Base-by-base conservation (phyloP, 2,888 invertebrate species). In the Drosophila anomelani region DNA sequence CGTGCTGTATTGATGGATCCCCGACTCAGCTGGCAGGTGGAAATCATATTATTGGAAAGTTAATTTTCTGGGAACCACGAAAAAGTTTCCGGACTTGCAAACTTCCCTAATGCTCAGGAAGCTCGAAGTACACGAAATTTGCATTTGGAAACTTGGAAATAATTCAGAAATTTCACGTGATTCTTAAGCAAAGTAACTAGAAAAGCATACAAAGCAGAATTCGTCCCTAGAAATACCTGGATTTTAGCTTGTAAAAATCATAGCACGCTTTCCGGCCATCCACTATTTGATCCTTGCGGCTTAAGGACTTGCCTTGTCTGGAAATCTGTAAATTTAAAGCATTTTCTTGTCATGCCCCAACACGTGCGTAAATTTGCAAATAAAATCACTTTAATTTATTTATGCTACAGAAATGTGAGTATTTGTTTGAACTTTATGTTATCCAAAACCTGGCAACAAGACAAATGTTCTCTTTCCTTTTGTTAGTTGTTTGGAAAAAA, bases 1-100 rank as follows among this genome's bases (percentile, higher is more conserved):
- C 23, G 39, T 44, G 58, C 13, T 7, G 10, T 32, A 54, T 58
- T 78, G 46, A 62, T 68, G 63, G 67, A 62, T 66, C 15, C 60
- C 15, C 32, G 59, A 23, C 49, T 34, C 17, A 23, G 41, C 29
- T 32, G 49, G n/a, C 44, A 67, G 47, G 49, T 76, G 58, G 10
- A 26, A 64, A 76, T 46, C 53, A 9, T 39, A 58, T 46, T 55
- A 36, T 36, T 38, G 59, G 23, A 55, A 64, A 57, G 49, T 54
- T 69, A 41, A 49, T 49, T 26, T 43, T n/a, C 34, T 41, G 23
- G 6, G 12, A 8, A n/a, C 10, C 20, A 15, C 20, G 23, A 23
- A 51, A 51, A 51, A 51, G 36, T 51, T 51, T 51, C 15, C 15
- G 8, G 9, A 9, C 23, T 23, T 32, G n/a, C 39, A 9, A 38